Evolutionary conservation across 1,140 invertebrate genomes (phyloP).

Genomic region (Drosophila sechellia): DNA sequence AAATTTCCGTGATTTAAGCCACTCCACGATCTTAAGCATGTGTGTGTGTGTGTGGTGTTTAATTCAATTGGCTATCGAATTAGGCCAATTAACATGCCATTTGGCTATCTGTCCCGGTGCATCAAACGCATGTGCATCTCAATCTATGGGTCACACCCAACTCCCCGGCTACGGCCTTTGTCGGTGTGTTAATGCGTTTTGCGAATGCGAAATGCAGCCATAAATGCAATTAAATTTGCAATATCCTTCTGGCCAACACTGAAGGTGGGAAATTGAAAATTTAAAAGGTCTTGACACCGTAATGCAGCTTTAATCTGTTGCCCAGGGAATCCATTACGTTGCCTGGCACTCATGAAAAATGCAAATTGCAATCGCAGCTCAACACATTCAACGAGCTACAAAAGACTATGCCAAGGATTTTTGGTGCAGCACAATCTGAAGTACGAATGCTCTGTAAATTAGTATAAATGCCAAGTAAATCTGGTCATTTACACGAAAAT

Average conservation of each 20-base stretch:
- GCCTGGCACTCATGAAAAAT: conserved; percentile 33
- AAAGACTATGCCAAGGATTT: conserved; percentile 5
- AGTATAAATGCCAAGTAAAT: background rate
- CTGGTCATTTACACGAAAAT: too few species aligned
- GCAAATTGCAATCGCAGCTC: conserved; percentile 47
- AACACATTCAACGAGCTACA: conserved; percentile 20
- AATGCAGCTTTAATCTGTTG: conserved; percentile 45
- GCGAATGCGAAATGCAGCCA: conserved; percentile 12
- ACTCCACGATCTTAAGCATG: background rate
- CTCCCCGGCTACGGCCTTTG: conserved; percentile 1
- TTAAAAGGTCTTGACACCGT: conserved; percentile 44
- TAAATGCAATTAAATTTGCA: conserved; percentile 52
- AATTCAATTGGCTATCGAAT: conserved; percentile 57
- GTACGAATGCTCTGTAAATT: conserved; percentile 7
- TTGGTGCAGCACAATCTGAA: background rate
- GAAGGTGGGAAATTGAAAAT: conserved; percentile 43
- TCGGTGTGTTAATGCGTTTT: conserved; percentile 6
- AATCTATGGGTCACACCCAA: conserved; percentile 9
- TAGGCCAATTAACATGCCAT: conserved; percentile 52
- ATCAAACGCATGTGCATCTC: conserved; percentile 22
- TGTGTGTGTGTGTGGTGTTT: conserved; percentile 7
- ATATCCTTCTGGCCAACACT: conserved; percentile 5
- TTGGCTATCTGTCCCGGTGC: conserved; percentile 29
- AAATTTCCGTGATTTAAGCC: conserved; percentile 12
- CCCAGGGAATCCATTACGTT: conserved; percentile 37